These are phyloP conservation scores for Ibycter americanus DNA, from an alignment of 2,797 vertebrate genomes.

Conservation along the genomic window DNA sequence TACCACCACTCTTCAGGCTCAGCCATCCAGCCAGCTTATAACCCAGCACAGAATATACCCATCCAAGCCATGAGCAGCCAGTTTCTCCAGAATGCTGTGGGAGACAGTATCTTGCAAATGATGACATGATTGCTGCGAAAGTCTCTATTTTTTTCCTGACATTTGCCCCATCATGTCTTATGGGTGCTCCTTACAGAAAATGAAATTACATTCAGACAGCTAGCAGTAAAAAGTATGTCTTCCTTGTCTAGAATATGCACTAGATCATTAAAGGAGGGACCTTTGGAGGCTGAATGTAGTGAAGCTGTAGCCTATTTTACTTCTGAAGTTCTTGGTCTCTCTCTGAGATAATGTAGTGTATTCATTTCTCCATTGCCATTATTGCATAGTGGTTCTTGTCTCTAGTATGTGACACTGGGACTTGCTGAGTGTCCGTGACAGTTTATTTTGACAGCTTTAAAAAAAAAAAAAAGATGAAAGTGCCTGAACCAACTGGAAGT, in stretches of 20 bases:
- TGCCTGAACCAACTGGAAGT: neutral
- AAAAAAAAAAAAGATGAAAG: neutral
- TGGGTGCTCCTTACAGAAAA: neutral
- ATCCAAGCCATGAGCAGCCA: too few relatives aligned
- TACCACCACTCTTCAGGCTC: too few relatives aligned
- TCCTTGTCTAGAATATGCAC: neutral
- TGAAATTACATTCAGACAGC: neutral
- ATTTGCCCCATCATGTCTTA: neutral
- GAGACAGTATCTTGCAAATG: neutral
- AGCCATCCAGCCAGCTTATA: too few relatives aligned
- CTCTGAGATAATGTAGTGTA: neutral
- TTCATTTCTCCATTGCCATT: neutral
- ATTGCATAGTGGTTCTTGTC: neutral
- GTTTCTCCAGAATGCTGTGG: too few relatives aligned
- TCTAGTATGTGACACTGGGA: neutral
- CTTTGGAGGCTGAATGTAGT: slow-evolving; percentile 8
- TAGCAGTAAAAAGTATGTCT: neutral
- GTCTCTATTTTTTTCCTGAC: slow-evolving; percentile 17
- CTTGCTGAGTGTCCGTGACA: neutral
- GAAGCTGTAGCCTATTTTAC: neutral
- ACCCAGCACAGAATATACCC: too few relatives aligned
- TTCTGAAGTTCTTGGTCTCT: neutral
- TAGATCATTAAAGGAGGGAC: neutral
- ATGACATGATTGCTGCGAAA: slow-evolving; percentile 10
- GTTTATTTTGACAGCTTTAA: neutral